phyloP scores from a whole-genome alignment of 2,113 vertebrate genomes.

The Poeciliopsis turrubarensis region DNA sequence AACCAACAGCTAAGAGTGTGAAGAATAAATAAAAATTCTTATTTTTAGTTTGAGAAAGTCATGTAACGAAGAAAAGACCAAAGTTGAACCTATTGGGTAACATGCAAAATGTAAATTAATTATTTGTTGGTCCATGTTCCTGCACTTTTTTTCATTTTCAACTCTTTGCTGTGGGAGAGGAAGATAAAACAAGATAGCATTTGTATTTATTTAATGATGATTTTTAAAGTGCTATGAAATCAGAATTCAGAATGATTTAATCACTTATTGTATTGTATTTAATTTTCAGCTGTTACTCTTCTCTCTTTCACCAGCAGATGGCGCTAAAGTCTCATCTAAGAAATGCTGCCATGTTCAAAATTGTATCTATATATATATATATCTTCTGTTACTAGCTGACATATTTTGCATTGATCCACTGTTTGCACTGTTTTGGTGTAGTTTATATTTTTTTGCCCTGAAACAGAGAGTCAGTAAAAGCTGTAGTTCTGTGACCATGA shows the following conservation, averaged over 20 bases:
- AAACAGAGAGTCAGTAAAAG: neutral
- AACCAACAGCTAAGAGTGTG: too few relatives aligned
- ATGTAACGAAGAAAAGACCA: too few relatives aligned
- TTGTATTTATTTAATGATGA: neutral
- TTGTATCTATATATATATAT: neutral
- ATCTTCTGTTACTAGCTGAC: neutral
- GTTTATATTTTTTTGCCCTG: neutral
- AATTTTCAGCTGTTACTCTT: neutral
- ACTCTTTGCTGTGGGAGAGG: too few relatives aligned
- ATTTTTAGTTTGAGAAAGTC: too few relatives aligned
- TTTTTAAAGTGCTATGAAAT: neutral
- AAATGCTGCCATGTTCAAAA: too few relatives aligned
- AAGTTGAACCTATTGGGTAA: too few relatives aligned
- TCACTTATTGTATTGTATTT: neutral
- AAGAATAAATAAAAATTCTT: too few relatives aligned
- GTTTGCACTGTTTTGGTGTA: neutral
- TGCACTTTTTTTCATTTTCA: neutral
- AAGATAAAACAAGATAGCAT: neutral
- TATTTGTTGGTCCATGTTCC: neutral
- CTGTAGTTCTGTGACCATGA: neutral
- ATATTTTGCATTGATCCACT: neutral
- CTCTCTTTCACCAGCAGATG: constrained; percentile 19
- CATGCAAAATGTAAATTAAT: too few relatives aligned
- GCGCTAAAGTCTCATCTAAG: neutral
- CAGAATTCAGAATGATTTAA: neutral